Evolutionary conservation across 2,797 vertebrate genomes (phyloP).

Genomic region (Coccyzus lansbergi): DNA sequence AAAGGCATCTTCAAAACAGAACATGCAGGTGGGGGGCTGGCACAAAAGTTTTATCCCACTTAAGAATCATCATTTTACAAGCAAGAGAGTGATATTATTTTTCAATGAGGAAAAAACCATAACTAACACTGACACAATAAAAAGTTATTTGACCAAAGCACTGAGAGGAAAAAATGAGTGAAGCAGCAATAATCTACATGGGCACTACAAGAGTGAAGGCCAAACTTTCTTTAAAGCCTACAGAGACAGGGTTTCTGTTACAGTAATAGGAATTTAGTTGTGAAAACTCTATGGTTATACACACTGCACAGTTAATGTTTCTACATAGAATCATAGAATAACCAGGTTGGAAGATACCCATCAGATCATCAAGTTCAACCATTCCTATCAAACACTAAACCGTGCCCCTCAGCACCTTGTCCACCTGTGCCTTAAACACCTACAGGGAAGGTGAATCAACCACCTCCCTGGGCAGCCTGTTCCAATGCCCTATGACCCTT

Average conservation of each 20-base stretch:
- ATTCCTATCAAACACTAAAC: too few relatives aligned
- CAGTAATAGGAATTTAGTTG: background rate
- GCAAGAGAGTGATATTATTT: background rate
- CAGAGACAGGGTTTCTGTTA: background rate
- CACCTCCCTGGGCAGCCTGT: too few relatives aligned
- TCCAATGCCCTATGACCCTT: too few relatives aligned
- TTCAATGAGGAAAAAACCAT: background rate
- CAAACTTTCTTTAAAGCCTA: background rate
- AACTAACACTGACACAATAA: background rate
- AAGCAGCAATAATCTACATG: background rate
- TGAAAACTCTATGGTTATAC: background rate
- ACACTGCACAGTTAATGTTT: background rate
- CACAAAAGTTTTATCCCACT: background rate
- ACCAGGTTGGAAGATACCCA: too few relatives aligned
- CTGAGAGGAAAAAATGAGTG: background rate
- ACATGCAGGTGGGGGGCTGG: fast-evolving
- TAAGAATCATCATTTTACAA: background rate
- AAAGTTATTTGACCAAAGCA: background rate
- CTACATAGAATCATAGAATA: too few relatives aligned
- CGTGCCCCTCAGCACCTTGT: too few relatives aligned
- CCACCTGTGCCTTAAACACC: too few relatives aligned
- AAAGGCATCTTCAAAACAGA: background rate
- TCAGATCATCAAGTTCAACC: too few relatives aligned
- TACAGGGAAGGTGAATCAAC: too few relatives aligned
- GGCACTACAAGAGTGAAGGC: background rate